phyloP scores from a whole-genome alignment of 1,140 invertebrate species.

The Hylyphantes graminicola region DNA sequence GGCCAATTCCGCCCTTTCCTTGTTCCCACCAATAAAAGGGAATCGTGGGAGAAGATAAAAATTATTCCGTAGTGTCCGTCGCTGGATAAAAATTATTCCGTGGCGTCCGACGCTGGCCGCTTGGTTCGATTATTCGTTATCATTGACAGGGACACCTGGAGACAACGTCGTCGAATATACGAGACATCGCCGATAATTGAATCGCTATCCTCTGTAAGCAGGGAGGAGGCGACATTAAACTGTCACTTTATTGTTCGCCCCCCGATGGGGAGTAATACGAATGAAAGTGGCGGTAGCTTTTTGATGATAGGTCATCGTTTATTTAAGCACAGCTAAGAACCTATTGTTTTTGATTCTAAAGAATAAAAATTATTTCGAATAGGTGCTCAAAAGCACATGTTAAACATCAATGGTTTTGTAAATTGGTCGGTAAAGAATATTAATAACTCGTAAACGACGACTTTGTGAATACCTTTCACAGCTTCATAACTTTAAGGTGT shows the following conservation, averaged over 20 bases:
- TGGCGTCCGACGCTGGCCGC: slow-evolving; percentile 13
- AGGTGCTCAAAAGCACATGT: no score
- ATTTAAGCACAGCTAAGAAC: no score
- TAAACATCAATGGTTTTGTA: no score
- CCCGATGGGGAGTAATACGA: slow-evolving; percentile 7
- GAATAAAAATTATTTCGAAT: no score
- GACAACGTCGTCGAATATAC: slow-evolving; percentile 58
- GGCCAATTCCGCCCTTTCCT: slow-evolving; percentile 57
- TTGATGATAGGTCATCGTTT: no score
- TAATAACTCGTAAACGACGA: no score
- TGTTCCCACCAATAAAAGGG: slow-evolving; percentile 56
- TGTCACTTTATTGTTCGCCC: slow-evolving; percentile 35
- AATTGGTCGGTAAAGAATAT: no score
- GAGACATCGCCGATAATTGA: slow-evolving; percentile 56
- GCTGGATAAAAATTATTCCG: slow-evolving; percentile 8
- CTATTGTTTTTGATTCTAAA: no score
- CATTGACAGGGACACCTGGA: slow-evolving; percentile 59
- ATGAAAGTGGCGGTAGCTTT: not conserved
- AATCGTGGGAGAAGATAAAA: slow-evolving; percentile 13
- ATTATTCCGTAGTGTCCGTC: slow-evolving; percentile 25
- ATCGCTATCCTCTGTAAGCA: slow-evolving; percentile 53
- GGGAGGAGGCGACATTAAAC: slow-evolving; percentile 32
- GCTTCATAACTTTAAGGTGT: no score
- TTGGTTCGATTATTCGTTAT: slow-evolving; percentile 50
- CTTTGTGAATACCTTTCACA: no score